Conservation (phyloP, 2,888 invertebrate species). For the Clistopyga incitator region DNA sequence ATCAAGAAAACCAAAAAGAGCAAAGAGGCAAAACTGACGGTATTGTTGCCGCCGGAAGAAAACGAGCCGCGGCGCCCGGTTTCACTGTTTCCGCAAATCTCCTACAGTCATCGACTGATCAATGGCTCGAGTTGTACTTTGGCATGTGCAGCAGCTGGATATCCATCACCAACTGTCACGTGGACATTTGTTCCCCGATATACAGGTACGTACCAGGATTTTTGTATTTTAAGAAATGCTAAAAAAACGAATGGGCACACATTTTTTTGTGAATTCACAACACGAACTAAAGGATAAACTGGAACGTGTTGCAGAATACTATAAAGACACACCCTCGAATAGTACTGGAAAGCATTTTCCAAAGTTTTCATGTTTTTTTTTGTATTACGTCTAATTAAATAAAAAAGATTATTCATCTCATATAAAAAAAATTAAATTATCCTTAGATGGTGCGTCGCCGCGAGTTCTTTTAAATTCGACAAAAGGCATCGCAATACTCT, state of each 20-base stretch:
- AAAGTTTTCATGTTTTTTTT: background rate
- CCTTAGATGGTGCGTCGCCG: slow-evolving; percentile 72
- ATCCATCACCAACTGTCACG: slow-evolving; percentile 81
- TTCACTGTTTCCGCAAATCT: slow-evolving; percentile 80
- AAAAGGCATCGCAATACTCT: slow-evolving; percentile 78
- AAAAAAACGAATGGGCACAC: background rate
- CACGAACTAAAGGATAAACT: slow-evolving; percentile 27
- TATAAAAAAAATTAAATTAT: slow-evolving; percentile 10
- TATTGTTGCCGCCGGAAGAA: slow-evolving; percentile 72
- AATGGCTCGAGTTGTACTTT: slow-evolving; percentile 83
- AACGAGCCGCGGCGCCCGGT: slow-evolving; percentile 69
- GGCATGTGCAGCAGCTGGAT: slow-evolving; percentile 85
- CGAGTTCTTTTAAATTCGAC: slow-evolving; percentile 79
- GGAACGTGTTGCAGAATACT: slow-evolving; percentile 13
- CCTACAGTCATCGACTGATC: slow-evolving; percentile 79
- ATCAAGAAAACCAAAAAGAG: slow-evolving; percentile 82
- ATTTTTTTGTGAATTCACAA: background rate
- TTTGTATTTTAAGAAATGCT: background rate
- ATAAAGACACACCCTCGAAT: background rate
- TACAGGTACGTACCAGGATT: slow-evolving; percentile 70
- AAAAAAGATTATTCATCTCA: slow-evolving; percentile 19
- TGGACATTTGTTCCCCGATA: slow-evolving; percentile 82
- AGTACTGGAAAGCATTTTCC: background rate
- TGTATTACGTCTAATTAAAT: slow-evolving; percentile 10
- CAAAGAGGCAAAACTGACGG: slow-evolving; percentile 81